Base-by-base conservation (phyloP, 2,113 vertebrate genomes). In the Cryptoleucopteryx plumbea region DNA sequence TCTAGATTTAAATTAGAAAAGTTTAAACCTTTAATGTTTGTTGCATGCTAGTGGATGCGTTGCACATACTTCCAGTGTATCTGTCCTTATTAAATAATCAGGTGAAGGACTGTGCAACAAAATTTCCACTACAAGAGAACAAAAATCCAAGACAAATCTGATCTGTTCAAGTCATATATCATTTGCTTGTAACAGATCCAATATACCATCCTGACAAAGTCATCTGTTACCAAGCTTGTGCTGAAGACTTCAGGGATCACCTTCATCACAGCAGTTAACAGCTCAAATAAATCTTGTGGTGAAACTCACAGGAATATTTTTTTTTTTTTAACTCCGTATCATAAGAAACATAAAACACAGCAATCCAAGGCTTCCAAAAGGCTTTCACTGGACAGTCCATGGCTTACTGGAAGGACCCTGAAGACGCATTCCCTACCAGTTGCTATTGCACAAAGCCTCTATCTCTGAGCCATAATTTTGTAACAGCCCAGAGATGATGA, bases 151-250 rank as follows among this genome's bases (percentile, higher is more conserved):
- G 89, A 78, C 82, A 89, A 86, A 85, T 70, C 61, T 2, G 8
- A 78, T 90, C 47, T n/a, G 82, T n/a, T 61, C 52, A 59, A 74
- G 65, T 56, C 90, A 34, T 96, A 26, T 2, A 96, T 97, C 97
- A 97, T 70, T 16, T 50, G 65, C 17, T 11, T 22, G 13, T 42
- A 96, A 85, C 81, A 96, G 87, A 94, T 93, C 78, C 95, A 95
- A 89, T 97, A 93, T 47, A 88, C 75, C 1, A 1, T 50, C 26
- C 72, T 58, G 92, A 94, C 82, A 68, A 52, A 88, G 82, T 89
- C 93, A 98, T 97, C 96, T 71, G 73, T 97, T 97, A 97, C 82
- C 77, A 29, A 43, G 78, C 81, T 72, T 83, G 62, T 59, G 75
- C 88, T 92, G 85, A 94, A 95, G 79, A 94, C 88, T 94, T 66